Evolutionary conservation across 2,113 vertebrate species (phyloP).

Genomic region (Pogonocichla stellata): DNA sequence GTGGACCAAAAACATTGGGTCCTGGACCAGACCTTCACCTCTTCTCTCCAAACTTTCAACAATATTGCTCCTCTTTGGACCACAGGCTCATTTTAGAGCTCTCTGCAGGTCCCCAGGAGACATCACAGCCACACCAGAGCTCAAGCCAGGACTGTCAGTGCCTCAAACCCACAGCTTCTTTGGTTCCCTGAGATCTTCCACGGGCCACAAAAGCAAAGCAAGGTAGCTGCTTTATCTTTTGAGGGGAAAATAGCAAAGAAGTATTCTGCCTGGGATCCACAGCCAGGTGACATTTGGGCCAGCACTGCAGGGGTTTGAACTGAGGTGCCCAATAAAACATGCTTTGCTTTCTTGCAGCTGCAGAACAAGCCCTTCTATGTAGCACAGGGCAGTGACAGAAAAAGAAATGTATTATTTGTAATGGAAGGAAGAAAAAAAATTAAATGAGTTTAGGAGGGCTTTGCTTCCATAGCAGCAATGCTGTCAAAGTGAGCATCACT

Average conservation of each 20-base stretch:
- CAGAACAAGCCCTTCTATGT: neutral
- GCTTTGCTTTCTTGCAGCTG: neutral
- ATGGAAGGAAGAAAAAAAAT: neutral
- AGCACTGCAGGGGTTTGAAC: neutral
- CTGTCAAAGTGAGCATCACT: neutral
- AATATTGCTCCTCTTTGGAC: neutral
- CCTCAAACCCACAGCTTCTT: neutral
- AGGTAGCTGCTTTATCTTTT: neutral
- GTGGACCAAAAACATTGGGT: fast-evolving
- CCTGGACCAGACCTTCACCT: neutral
- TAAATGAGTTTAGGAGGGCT: neutral
- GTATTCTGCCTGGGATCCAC: fast-evolving
- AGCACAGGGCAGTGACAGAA: neutral
- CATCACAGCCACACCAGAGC: too few relatives aligned
- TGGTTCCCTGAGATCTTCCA: neutral
- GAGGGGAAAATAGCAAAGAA: neutral
- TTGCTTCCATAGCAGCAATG: neutral
- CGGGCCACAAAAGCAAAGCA: neutral
- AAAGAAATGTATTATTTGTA: neutral
- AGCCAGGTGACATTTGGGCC: fast-evolving
- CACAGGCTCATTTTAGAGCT: neutral
- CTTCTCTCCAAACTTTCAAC: neutral
- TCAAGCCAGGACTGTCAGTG: fast-evolving
- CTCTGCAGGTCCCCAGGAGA: neutral
- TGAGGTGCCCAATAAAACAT: neutral